A percentile compares a stretch with the other conserved stretches of the same genome.
These are phyloP conservation scores for Catharus bicknelli DNA, from an alignment of 2,113 vertebrate genomes.

Conservation along the genomic window DNA sequence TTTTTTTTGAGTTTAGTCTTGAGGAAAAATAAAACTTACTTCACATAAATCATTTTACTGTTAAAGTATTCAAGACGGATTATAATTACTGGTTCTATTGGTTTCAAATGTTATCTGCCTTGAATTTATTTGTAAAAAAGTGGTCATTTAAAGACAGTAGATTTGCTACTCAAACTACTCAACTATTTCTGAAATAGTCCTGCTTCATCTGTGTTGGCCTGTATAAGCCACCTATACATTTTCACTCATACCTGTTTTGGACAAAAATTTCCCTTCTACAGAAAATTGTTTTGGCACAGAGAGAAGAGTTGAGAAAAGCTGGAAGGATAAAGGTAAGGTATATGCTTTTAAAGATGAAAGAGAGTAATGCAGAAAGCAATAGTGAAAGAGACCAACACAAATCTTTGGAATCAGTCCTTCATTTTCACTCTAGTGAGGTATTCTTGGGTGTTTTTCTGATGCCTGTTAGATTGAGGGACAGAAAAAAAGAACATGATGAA, in stretches of 20 bases:
- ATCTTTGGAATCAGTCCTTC: background rate
- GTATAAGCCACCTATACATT: background rate
- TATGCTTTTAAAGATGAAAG: background rate
- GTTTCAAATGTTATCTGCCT: background rate
- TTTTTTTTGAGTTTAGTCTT: too few relatives aligned
- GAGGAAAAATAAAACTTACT: background rate
- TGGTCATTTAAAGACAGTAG: background rate
- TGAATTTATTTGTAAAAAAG: background rate
- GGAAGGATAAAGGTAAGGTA: background rate
- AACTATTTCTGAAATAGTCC: background rate
- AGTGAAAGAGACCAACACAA: background rate
- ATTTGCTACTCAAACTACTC: background rate
- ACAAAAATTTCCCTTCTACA: background rate
- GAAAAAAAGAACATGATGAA: background rate
- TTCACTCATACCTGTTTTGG: background rate
- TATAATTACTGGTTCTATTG: background rate
- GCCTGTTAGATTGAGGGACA: background rate
- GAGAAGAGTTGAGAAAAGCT: background rate
- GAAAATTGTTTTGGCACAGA: background rate
- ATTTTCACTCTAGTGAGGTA: background rate
- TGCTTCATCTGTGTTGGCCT: background rate
- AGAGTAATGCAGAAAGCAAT: background rate
- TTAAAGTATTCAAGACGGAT: background rate
- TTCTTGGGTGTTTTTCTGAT: background rate
- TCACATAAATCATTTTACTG: background rate